Base-by-base conservation (phyloP, 2,797 vertebrate genomes). In the Microhierax caerulescens region DNA sequence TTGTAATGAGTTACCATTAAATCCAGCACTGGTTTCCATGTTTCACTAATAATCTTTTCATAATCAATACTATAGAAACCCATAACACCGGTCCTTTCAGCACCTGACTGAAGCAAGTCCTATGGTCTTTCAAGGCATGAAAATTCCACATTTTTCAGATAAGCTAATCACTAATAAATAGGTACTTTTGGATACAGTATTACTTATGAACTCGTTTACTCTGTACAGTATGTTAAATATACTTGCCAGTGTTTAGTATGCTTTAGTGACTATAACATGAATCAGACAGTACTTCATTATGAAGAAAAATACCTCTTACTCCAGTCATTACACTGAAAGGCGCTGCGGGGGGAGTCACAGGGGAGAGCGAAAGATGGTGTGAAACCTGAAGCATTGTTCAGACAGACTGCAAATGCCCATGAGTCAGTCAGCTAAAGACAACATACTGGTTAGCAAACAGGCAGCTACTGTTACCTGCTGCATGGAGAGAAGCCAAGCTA, bases 301-400 rank as follows among this genome's bases (percentile, higher is more conserved):
- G 90, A 94, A 92, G 69, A 85, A 90, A 87, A 94, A 86, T 43
- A 30, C 50, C 25, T 84, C 48, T 68, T 68, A 83, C 32, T 39
- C 30, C 63, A 84, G 2, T 89, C 78, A 39, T 79, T 54, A 80
- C 92, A 67, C 65, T 60, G 51, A 88, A 86, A 80, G 47, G 45
- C 2, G 7, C 39, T 41, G 39, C n/a, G 5, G 23, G 17, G 16
- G 9, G 16, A 80, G 67, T 70, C 20, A 64, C 14, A 36, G 73
- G 65, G 73, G 69, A 65, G 78, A 72, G 63, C 75, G 80, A 74
- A 57, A 50, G 54, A 28, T 53, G 19, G 15, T 60, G n/a, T 87
- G 91, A 85, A 94, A 94, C 32, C 56, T 60, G 88, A 94, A 57
- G 51, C 51, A 7, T 78, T 86, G 54, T 81, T 93, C 84, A 87